Base-by-base conservation (phyloP, 2,888 invertebrate genomes). In the Melanostoma mellinum region DNA sequence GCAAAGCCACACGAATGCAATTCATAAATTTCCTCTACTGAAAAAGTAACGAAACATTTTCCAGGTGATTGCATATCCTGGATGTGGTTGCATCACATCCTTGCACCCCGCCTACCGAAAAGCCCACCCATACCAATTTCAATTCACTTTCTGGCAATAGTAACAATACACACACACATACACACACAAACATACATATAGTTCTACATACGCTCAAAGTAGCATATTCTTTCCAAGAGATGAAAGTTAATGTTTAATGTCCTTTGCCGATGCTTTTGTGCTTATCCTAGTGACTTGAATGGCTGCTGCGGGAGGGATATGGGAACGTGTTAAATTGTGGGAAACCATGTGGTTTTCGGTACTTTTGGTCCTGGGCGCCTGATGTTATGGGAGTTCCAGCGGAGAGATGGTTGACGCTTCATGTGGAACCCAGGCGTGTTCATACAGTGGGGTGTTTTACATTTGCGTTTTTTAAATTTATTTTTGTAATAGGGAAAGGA, bases 51-150 rank as follows among this genome's bases (percentile, higher is more conserved):
- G 77, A 73, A 82, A 77, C 76, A 73, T 82, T 82, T 78, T 82
- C 68, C 82, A 82, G 82, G 78, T 82, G 82, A 82, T 82, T 82
- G 82, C 78, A 82, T 74, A 82, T 82, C 78, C 73, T 73, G 77
- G 53, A 68, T 79, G 73, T 68, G 78, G 78, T 79, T 73, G 73
- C 73, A 56, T 35, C 60, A 60, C 42, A 78, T 73, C 71, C 77
- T 63, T 71, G 75, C 63, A 6, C 20, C 20, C 69, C 48, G 10
- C 42, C 56, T 10, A 75, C 44, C 65, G 20, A 63, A 63, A 55
- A 32, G 52, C 35, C 32, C 10, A 32, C 32, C 38, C 9, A 30
- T 65, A 53, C 58, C 58, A 58, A 71, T 56, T 58, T 81, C 76
- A 67, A 76, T 81, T 81, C 81, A 81, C 81, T 76, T 81, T 76